Conservation (phyloP, 2,113 vertebrate species). For the Gallinago media region DNA sequence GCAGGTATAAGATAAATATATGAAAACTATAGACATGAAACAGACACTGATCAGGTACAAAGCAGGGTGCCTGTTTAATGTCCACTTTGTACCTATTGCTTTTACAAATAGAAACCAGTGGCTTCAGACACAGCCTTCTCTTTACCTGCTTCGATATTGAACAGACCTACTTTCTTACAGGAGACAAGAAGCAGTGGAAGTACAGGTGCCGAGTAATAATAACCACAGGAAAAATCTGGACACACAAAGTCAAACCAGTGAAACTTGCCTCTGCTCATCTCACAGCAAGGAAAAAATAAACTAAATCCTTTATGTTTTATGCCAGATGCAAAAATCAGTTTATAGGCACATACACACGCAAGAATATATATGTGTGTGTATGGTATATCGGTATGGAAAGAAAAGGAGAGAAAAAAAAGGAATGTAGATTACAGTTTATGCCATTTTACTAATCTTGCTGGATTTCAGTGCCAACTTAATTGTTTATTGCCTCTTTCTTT, state of each 20-base stretch:
- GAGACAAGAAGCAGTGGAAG: slow-evolving; percentile 73
- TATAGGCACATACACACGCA: background rate
- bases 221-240: slow-evolving; percentile 45
- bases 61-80: slow-evolving; percentile 73
- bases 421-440: background rate
- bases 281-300: background rate
- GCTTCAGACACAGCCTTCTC: slow-evolving; percentile 39
- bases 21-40: slow-evolving; percentile 51
- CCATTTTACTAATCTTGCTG: background rate
- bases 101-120: slow-evolving; percentile 59
- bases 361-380: background rate
- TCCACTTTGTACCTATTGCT: slow-evolving; percentile 66
- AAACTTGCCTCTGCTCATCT: slow-evolving; percentile 34
- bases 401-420: background rate
- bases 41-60: slow-evolving; percentile 70
- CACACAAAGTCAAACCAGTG: background rate
- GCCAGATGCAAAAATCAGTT: background rate
- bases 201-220: slow-evolving; percentile 73
- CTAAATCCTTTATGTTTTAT: background rate
- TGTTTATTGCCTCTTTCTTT: background rate
- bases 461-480: background rate
- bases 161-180: slow-evolving; percentile 63
- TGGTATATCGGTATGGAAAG: background rate
- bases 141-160: slow-evolving; percentile 73
- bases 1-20: slow-evolving; percentile 65